phyloP scores from a whole-genome alignment of 2,113 vertebrate species.

The Zosterops pallidus region DNA sequence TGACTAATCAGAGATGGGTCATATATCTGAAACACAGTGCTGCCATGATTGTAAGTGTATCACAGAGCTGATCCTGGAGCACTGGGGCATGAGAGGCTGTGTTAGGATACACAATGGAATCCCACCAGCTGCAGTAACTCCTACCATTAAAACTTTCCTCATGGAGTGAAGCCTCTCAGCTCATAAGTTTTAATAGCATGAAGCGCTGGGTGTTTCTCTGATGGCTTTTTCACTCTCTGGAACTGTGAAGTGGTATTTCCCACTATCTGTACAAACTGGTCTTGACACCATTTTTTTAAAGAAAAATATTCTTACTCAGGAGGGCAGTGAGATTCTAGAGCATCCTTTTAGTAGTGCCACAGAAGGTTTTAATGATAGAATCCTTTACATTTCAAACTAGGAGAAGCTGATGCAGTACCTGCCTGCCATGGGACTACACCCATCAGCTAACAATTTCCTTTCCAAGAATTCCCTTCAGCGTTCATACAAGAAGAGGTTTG shows the following conservation, averaged over 20 bases:
- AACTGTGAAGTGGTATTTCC: neutral
- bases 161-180: neutral
- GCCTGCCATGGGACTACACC: neutral
- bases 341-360: neutral
- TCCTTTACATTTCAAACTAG: neutral
- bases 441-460: neutral
- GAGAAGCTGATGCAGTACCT: neutral
- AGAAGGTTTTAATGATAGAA: neutral
- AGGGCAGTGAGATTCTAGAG: neutral
- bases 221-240: neutral
- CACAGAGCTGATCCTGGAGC: neutral
- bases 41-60: neutral
- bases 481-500: neutral
- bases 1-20: neutral
- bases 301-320: neutral
- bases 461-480: neutral
- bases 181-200: neutral
- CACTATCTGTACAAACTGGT: neutral
- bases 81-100: accelerated
- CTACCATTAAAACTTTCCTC: neutral
- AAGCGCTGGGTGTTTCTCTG: neutral
- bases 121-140: neutral
- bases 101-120: neutral
- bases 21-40: neutral
- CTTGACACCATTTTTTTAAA: neutral